Evolutionary conservation across 2,797 vertebrate species (phyloP), one percentile per base, ranked within the genome.

Genomic region (Sebastes taczanowskii): DNA sequence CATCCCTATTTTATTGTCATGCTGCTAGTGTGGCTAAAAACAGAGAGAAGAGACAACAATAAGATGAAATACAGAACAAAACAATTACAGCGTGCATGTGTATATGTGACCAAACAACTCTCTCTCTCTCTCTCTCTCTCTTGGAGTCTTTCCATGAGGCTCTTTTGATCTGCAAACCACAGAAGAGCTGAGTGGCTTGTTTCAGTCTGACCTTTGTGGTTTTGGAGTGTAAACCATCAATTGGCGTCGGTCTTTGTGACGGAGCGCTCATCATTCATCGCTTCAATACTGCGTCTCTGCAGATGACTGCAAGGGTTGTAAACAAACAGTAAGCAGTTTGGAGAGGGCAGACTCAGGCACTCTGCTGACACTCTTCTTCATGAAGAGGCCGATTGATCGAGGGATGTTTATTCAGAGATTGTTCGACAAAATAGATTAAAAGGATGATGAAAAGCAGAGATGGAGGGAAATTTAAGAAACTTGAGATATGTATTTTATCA

Each of bases 151-250:
- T 75, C 61, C 75, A 62, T 1, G 11, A 70, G 30, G 20, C 30
- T 72, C 7, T 65, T 77, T 14, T 77, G 66, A 75, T 78, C 5
- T 52, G 56, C 23, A 52, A 49, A 75, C 53, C 67, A 59, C 74
- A 63, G 81, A 68, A 58, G 69, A 85, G 81, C 77, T 71, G 65
- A 81, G 63, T 62, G 72, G 78, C 66, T 66, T 35, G 67, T 86
- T 85, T 86, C 61, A 42, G 74, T 61, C 49, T 72, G 84, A 86
- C 83, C 83, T 78, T 49, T 74, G 82, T 52, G 76, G 80, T 82
- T 82, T 70, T 71, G 72, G 65, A 61, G 20, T 80, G 65, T 14
- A 74, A 42, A 78, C 74, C 4, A 58, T 71, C 46, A 25, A 14
- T 23, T 5, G 68, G 56, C 25, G 29, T 83, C 73, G 2, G 64